Conservation (phyloP, 2,797 vertebrate species). For the Prunella strophiata region DNA sequence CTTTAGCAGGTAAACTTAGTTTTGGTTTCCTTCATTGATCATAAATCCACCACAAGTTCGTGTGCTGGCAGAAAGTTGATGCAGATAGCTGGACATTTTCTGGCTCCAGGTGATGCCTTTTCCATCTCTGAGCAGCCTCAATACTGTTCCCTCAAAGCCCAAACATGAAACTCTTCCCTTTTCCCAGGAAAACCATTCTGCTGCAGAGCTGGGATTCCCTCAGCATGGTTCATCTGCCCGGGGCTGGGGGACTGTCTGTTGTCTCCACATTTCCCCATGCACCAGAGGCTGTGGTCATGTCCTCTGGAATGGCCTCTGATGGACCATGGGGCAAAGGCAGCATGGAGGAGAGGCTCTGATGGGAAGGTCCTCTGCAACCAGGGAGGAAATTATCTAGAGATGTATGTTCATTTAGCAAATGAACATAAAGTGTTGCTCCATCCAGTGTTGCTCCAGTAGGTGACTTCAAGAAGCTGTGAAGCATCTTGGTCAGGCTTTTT, state of each 20-base stretch:
- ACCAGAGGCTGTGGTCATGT: background rate
- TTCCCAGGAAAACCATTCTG: background rate
- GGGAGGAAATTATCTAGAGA: background rate
- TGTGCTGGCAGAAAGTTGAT: background rate
- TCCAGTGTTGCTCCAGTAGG: background rate
- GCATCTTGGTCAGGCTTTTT: background rate
- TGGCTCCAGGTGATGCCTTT: background rate
- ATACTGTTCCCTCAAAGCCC: background rate
- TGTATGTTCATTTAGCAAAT: background rate
- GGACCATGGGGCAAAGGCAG: background rate
- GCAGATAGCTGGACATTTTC: background rate
- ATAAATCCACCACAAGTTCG: rapidly evolving
- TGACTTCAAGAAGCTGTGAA: background rate
- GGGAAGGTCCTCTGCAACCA: background rate
- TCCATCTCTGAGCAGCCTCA: background rate
- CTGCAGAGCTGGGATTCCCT: no score
- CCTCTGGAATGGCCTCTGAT: background rate
- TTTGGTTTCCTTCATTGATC: background rate
- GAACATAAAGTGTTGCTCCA: background rate
- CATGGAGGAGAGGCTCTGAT: background rate
- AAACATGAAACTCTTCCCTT: background rate
- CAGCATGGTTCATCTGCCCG: rapidly evolving
- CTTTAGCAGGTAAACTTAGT: background rate
- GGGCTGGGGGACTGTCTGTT: background rate
- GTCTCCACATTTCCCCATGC: rapidly evolving